Base-by-base conservation (phyloP, 2,113 vertebrate species). In the Oreochromis tanganicae region DNA sequence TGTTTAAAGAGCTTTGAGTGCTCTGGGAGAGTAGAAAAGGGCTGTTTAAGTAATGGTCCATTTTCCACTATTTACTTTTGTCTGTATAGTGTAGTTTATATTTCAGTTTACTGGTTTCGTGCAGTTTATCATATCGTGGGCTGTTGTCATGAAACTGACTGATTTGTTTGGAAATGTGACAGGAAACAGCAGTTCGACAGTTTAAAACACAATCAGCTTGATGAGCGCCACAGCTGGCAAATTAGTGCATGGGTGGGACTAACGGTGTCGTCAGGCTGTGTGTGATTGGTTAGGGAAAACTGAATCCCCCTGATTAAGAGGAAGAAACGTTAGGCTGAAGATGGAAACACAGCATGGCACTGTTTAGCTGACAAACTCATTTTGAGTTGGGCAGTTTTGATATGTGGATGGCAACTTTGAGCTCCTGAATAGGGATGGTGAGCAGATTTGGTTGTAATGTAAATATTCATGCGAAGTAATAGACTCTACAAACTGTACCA, bases 281-380 rank as follows among this genome's bases (percentile, higher is more conserved):
- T 43, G 21, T 17, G 41, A 75, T 19, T 75, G 43, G 41, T 75
- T 48, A 75, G 24, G 5, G 16, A 75, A 48, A 75, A 7, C 24
- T 1, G 21, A 48, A 75, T 32, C 16, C 4, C 43, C 43, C 71
- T 48, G 71, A 75, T 75, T 16, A 17, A 75, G 24, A 75, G 43
- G 43, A 50, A 50, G 59, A 63, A n/a, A 63, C 1, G 9, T 63
- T 63, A 36, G 61, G 36, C 61, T 36, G 17, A 66, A 66, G 17
- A n/a, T 36, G 61, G 2, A 12, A 66, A n/a, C 61, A 0, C 57
- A 61, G 27, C 1, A 17, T 59, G 5, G 3, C 0, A 34, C 59
- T 34, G 59, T 63, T 36, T n/a, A 36, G 59, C 57, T 19, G n/a
- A 66, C 61, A 66, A 11, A 75, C 21, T 48, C 9, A n/a, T n/a